Percentiles rank a stretch among this genome's conserved stretches.
phyloP scores from a whole-genome alignment of 1,140 invertebrate genomes.

The Heliconius eleuchia region DNA sequence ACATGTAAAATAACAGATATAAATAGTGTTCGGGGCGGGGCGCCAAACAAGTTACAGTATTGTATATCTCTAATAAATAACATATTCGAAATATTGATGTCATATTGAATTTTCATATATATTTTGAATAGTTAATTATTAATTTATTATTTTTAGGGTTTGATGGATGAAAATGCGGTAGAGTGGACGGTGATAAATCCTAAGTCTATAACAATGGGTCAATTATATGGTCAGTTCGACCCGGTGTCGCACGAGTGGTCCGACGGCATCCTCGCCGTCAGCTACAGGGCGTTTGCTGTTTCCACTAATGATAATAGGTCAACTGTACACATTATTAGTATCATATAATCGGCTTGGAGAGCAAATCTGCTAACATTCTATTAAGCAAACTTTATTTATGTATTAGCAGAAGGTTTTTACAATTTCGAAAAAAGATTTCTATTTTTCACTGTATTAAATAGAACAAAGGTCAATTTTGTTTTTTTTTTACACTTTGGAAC shows the following conservation, averaged over 20 bases:
- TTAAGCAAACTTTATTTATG: no score
- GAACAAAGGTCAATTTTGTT: no score
- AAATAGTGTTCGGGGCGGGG: no score
- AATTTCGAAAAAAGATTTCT: no score
- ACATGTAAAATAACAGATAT: no score
- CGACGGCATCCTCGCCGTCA: slow-evolving; percentile 96
- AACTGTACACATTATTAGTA: not conserved
- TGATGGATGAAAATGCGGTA: slow-evolving; percentile 93
- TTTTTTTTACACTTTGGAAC: no score
- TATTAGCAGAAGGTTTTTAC: no score
- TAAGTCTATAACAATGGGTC: slow-evolving; percentile 97
- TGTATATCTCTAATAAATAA: no score
- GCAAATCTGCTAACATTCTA: no score
- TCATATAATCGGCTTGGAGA: no score
- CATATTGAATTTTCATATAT: not conserved
- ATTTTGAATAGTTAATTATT: not conserved
- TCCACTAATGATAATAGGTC: slow-evolving; percentile 88
- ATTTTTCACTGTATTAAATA: no score
- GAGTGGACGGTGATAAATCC: slow-evolving; percentile 97
- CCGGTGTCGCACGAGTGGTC: slow-evolving; percentile 96
- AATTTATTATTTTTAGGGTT: slow-evolving; percentile 58
- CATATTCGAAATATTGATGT: not conserved
- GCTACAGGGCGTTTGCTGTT: slow-evolving; percentile 93
- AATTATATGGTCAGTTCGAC: slow-evolving; percentile 98
- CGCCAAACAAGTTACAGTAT: no score